Base-by-base conservation (phyloP, 2,113 vertebrate species). In the Gyps fulvus region DNA sequence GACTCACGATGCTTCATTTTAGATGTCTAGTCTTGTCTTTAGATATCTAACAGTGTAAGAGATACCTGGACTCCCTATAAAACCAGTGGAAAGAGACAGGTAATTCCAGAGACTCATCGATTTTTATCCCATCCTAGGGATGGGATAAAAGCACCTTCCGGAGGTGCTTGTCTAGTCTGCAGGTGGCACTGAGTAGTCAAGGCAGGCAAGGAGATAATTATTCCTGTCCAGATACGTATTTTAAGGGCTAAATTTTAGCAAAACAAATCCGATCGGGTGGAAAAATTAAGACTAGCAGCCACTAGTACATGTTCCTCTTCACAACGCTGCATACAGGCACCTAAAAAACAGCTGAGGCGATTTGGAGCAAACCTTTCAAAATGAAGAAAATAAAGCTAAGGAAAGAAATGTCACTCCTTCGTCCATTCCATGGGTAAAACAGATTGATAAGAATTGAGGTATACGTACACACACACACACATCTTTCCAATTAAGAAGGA, bases 401-500 rank as follows among this genome's bases (percentile, higher is more conserved):
- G 40, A 65, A 79, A 77, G 49, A 62, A 83, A 54, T 52, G 36
- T 58, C 49, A 34, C 16, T 73, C 4, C 34, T 43, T 91, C 7
- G 8, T 29, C 18, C 15, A 43, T 43, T 96, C 65, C 34, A 45
- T 36, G 32, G 26, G 49, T n/a, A 89, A 84, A 72, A 21, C 10
- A 61, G 26, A 69, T 69, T 42, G 36, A 22, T 66, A 73, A 42
- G 58, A 77, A 62, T 7, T 83, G 21, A 62, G 31, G 31, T 65
- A 36, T 29, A 14, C 38, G 55, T 22, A 34, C 57, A 26, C 19
- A 71, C 21, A 17, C n/a, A 62, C 29, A 52, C 23, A 14, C 29
- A 36, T 87, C 72, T 87, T 91, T 93, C 78, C 91, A 95, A 72
- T 96, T 94, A 97, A 83, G 76, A 97, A 78, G 69, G 83, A 89